A percentile compares a stretch with the other conserved stretches of the same genome.
Conservation (phyloP, 2,113 vertebrate genomes). For the Pseudolaguvia tuberculata region DNA sequence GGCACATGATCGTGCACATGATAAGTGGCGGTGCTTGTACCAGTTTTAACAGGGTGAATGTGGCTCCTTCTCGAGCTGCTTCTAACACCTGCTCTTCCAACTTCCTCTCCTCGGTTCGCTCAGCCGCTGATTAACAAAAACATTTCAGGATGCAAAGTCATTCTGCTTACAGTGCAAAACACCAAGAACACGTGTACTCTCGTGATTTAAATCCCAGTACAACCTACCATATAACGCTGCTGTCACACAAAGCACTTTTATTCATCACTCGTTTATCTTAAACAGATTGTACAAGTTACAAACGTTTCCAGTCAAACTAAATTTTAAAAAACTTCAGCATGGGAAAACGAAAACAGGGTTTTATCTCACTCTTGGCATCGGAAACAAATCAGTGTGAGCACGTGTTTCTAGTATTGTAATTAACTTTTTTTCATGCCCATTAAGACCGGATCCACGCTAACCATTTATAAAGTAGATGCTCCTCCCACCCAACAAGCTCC, state of each 20-base stretch:
- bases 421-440: background rate
- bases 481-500: background rate
- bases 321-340: background rate
- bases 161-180: background rate
- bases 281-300: background rate
- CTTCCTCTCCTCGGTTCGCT: conserved; percentile 90
- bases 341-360: background rate
- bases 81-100: conserved; percentile 83
- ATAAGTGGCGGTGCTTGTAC: conserved; percentile 59
- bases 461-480: background rate
- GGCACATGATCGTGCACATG: conserved; percentile 6
- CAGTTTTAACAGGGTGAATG: conserved; percentile 74
- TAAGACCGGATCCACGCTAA: background rate
- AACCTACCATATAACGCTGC: no score
- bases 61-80: conserved; percentile 83
- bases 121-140: conserved; percentile 71
- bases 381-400: background rate
- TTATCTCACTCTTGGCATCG: background rate
- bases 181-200: background rate
- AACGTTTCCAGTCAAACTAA: background rate
- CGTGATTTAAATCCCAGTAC: background rate
- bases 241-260: background rate
- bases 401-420: background rate
- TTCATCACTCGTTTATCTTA: background rate
- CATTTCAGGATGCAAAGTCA: background rate